These are phyloP conservation scores for Heterodera filipjevi DNA, from an alignment of 2,888 invertebrate genomes.

Conservation along the genomic window DNA sequence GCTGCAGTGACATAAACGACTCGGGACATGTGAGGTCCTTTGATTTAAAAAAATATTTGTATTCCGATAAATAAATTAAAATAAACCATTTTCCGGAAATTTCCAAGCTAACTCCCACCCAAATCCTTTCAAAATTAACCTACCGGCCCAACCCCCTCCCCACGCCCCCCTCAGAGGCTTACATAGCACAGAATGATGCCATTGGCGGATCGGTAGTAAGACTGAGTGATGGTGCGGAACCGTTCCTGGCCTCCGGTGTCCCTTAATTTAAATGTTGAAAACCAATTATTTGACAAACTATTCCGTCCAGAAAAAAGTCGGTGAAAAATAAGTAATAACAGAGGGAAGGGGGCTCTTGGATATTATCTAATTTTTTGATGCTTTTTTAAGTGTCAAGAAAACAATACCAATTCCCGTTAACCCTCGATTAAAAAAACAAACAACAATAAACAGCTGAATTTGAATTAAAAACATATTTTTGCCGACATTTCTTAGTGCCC, in stretches of 20 bases:
- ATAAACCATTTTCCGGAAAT: too few species aligned
- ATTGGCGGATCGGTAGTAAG: slow-evolving; percentile 94
- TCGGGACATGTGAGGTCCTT: slow-evolving; percentile 86
- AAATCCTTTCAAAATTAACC: background rate
- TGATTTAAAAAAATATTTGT: background rate
- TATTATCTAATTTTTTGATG: too few species aligned
- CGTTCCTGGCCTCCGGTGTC: slow-evolving; percentile 81
- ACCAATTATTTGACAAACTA: background rate
- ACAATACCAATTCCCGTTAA: too few species aligned
- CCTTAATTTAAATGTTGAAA: slow-evolving; percentile 23
- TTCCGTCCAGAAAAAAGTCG: background rate
- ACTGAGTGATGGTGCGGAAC: slow-evolving; percentile 93
- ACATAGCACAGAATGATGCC: slow-evolving; percentile 91
- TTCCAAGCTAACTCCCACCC: background rate
- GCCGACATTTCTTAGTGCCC: background rate
- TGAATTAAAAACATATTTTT: background rate
- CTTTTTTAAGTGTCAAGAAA: too few species aligned
- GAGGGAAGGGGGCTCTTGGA: too few species aligned
- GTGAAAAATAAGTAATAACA: background rate
- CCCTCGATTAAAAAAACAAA: too few species aligned
- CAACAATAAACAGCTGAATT: background rate
- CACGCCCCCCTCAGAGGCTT: background rate
- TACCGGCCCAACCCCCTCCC: background rate
- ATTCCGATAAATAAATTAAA: too few species aligned
- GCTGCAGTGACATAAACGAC: slow-evolving; percentile 85